A percentile compares a stretch with the other conserved stretches of the same genome.
Evolutionary conservation across 2,888 invertebrate species (phyloP).

Genomic region (Eulithis prunata): DNA sequence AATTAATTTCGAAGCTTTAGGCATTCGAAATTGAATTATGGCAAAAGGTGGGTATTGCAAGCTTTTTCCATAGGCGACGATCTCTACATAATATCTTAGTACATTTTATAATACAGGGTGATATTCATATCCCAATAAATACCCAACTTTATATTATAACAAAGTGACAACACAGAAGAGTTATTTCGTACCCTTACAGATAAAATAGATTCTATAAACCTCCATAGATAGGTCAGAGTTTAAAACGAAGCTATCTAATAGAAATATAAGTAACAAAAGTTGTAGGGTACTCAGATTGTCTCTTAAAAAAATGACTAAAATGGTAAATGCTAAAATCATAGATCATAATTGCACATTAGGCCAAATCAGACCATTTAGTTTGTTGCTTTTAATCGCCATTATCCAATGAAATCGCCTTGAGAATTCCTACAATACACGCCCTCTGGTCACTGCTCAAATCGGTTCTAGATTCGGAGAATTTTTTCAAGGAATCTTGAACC

Average conservation of each 20-base stretch:
- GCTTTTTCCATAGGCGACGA: too few relatives aligned
- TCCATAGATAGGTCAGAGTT: background rate
- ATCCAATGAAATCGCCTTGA: constrained; percentile 52
- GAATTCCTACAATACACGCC: constrained; percentile 53
- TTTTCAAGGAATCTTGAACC: constrained; percentile 63
- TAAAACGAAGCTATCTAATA: background rate
- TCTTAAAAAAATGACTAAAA: constrained; percentile 14
- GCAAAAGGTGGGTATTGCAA: background rate
- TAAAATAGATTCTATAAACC: background rate
- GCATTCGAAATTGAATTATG: background rate
- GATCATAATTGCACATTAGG: constrained; percentile 21
- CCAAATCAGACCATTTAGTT: constrained; percentile 26
- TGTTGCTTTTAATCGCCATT: constrained; percentile 43
- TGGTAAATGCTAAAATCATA: constrained; percentile 8
- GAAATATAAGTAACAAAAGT: background rate
- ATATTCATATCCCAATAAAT: background rate
- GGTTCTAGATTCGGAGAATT: constrained; percentile 62
- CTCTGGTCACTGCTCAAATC: constrained; percentile 65
- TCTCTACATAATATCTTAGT: too few relatives aligned
- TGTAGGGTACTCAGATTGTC: background rate
- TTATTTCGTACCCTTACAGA: background rate
- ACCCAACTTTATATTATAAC: background rate
- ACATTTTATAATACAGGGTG: background rate
- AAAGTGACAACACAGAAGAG: background rate
- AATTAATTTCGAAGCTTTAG: constrained; percentile 3